phyloP scores from a whole-genome alignment of 2,888 invertebrate species.

The Horisme vitalbata region DNA sequence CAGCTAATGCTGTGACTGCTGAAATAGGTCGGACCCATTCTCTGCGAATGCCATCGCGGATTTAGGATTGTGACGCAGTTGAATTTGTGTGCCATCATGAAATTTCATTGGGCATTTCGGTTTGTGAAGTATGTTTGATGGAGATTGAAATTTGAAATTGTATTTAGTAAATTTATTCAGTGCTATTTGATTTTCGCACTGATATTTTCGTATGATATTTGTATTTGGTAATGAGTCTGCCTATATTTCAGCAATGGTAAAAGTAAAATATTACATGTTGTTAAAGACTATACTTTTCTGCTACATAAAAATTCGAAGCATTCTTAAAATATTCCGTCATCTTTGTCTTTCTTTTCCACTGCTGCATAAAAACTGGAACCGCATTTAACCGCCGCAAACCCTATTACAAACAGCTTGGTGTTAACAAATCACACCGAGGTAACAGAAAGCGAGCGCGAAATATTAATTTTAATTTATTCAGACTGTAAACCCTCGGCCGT shows the following conservation, averaged over 20 bases:
- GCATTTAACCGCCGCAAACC: slow-evolving; percentile 38
- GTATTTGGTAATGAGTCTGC: too few relatives aligned
- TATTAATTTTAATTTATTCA: slow-evolving; percentile 79
- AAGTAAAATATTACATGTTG: too few relatives aligned
- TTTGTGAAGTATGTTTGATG: slow-evolving; percentile 22
- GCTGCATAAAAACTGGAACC: slow-evolving; percentile 36
- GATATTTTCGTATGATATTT: too few relatives aligned
- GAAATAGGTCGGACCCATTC: slow-evolving; percentile 1
- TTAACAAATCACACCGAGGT: slow-evolving; percentile 66
- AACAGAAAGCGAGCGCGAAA: slow-evolving; percentile 68
- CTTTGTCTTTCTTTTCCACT: slow-evolving; percentile 22
- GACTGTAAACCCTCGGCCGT: slow-evolving; percentile 63
- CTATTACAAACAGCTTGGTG: slow-evolving; percentile 54
- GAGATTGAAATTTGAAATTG: slow-evolving; percentile 25
- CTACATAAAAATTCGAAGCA: too few relatives aligned
- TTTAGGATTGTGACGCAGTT: slow-evolving; percentile 13
- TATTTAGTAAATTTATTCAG: too few relatives aligned
- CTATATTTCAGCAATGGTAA: too few relatives aligned
- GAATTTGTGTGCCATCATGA: slow-evolving; percentile 13
- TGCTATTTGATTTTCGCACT: neutral
- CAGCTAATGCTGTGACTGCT: neutral
- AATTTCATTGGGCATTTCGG: slow-evolving; percentile 13
- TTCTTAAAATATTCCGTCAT: too few relatives aligned
- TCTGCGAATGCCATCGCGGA: slow-evolving; percentile 12
- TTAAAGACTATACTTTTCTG: too few relatives aligned